Percentiles rank a stretch among this genome's conserved stretches.
phyloP scores from a whole-genome alignment of 1,140 invertebrate genomes.

The Metaphire vulgaris region DNA sequence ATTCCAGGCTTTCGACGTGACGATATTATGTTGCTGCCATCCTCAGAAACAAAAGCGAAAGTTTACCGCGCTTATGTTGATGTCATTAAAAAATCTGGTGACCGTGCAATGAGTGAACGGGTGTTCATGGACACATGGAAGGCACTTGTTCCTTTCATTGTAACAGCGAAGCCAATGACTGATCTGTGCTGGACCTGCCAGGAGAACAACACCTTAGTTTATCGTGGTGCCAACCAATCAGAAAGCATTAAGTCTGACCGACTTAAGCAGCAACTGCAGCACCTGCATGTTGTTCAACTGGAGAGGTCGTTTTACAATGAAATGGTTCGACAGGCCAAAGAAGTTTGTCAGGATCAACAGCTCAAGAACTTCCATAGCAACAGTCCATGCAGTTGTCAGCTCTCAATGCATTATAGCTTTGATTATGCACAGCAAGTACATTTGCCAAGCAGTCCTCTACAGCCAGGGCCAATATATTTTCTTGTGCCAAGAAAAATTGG shows the following conservation, averaged over 20 bases:
- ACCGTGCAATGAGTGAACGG: too few species aligned
- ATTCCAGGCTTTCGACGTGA: neutral
- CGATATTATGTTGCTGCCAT: neutral
- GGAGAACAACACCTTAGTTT: too few species aligned
- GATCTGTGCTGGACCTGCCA: too few species aligned
- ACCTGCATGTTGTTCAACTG: neutral
- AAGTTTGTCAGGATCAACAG: neutral
- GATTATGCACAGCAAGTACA: conserved; percentile 28
- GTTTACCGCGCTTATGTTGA: neutral
- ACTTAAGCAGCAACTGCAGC: too few species aligned
- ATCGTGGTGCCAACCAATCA: too few species aligned
- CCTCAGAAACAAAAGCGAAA: neutral
- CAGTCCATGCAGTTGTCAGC: conserved; percentile 11
- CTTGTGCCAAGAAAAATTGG: conserved; percentile 23
- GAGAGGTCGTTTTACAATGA: conserved; percentile 4
- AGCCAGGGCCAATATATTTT: conserved; percentile 24
- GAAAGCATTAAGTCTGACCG: too few species aligned
- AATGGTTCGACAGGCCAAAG: neutral
- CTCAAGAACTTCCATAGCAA: neutral
- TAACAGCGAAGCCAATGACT: neutral
- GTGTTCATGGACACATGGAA: too few species aligned
- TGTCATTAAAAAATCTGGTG: neutral
- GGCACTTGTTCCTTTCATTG: neutral
- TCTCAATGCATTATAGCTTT: conserved; percentile 25
- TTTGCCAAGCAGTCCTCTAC: conserved; percentile 18